phyloP scores from a whole-genome alignment of 2,113 vertebrate species.

The Phylloscopus trochilus region DNA sequence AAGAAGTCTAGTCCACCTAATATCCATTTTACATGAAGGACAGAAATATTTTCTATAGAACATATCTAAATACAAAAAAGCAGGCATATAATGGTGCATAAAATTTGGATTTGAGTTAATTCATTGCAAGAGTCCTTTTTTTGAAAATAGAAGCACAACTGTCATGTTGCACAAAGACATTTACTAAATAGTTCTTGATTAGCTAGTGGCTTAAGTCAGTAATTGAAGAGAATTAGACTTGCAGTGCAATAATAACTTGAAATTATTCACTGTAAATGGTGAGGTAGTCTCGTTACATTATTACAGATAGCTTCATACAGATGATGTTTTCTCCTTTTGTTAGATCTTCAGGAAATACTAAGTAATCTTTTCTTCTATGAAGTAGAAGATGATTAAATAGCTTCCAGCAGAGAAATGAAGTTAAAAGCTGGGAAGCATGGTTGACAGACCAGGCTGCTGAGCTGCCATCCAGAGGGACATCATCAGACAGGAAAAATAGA shows the following conservation, averaged over 20 bases:
- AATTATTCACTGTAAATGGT: not conserved
- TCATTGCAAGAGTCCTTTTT: not conserved
- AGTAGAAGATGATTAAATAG: not conserved
- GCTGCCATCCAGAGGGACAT: not conserved
- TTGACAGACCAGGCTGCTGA: not conserved
- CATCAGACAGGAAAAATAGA: not conserved
- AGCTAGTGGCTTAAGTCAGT: not conserved
- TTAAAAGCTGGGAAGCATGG: not conserved
- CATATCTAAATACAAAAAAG: not conserved
- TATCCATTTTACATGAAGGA: not conserved
- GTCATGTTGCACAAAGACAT: not conserved
- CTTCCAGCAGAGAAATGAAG: not conserved
- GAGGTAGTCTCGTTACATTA: not conserved
- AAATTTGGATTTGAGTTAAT: not conserved
- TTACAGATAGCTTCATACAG: not conserved
- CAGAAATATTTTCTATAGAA: not conserved
- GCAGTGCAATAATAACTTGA: not conserved
- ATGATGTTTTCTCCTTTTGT: not conserved
- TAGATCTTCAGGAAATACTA: not conserved
- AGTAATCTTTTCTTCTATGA: not conserved
- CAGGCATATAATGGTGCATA: not conserved
- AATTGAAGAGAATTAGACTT: not conserved
- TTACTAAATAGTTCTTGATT: not conserved
- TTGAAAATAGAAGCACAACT: not conserved
- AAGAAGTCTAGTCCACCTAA: not conserved